Conservation (phyloP, 2,797 vertebrate species). For the Oophaga sylvatica region DNA sequence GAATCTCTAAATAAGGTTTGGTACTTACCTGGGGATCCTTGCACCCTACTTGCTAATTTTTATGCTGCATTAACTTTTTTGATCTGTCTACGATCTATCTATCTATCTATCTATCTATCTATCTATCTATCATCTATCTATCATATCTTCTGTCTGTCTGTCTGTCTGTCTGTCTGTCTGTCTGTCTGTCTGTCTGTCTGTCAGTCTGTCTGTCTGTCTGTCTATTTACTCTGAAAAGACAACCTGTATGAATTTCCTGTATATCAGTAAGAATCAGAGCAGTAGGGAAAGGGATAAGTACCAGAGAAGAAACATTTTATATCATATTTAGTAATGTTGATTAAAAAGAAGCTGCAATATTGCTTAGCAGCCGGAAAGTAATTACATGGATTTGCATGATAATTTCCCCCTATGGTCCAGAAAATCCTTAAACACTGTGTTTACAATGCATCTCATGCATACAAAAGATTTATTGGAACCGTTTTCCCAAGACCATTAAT, state of each 20-base stretch:
- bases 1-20: no score
- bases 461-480: constrained; percentile 39
- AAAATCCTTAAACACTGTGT: constrained; percentile 52
- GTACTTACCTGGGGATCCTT: no score
- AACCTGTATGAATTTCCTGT: background rate
- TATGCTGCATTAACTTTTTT: no score
- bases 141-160: no score
- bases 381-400: constrained; percentile 50
- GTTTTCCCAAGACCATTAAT: constrained; percentile 36
- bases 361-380: constrained; percentile 48
- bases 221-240: background rate
- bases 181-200: no score
- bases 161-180: no score
- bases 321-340: constrained; percentile 43
- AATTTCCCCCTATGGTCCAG: constrained; percentile 46
- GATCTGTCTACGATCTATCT: no score
- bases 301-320: constrained; percentile 24
- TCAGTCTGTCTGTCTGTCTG: no score
- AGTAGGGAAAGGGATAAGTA: constrained; percentile 24
- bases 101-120: no score
- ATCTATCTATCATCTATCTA: no score
- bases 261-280: background rate
- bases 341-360: constrained; percentile 38
- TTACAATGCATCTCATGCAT: constrained; percentile 49
- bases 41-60: no score